Base-by-base conservation (phyloP, 2,113 vertebrate species). In the Menura novaehollandiae region DNA sequence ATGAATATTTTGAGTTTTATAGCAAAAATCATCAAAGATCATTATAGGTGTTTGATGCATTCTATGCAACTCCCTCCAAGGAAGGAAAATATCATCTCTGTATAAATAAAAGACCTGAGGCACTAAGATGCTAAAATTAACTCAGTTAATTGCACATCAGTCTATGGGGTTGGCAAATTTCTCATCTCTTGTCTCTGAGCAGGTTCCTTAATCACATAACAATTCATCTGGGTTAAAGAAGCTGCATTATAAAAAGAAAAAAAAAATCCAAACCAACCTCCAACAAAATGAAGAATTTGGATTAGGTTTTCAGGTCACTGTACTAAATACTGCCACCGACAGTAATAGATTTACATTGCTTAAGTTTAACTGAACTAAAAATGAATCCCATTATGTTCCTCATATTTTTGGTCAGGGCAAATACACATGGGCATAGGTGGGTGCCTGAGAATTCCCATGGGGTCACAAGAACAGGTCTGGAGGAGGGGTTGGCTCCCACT, bases 361-460 rank as follows among this genome's bases (percentile, higher is more conserved):
- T 84, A 52, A 33, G 43, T 82, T 81, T 44, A 58, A 72, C 13
- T 69, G 37, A 63, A 32, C 46, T 71, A 46, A 78, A 95, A 77
- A 75, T 41, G 13, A 30, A 69, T 82, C 12, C 11, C 8, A 16
- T 41, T 55, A 27, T 19, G 5, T 39, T 69, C 21, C 62, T 91
- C 43, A 11, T 71, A 20, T 32, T 84, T 95, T 88, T 87, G 60
- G 30, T 72, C 12, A 33, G 8, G 32, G 11, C 14, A 92, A 93
- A 78, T 63, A 64, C 20, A 55, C 11, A 17, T 28, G 9, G 21
- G 19, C 43, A 62, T 49, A 43, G 33, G 20, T 52, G 26, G 17
- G 8, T 41, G 17, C 17, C 63, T 0, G 0, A 86, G 52, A 62
- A 85, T 71, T 71, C 35, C 30, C 27, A 14, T 0, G 3, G 20